These are phyloP conservation scores for Setipinna tenuifilis DNA, from an alignment of 2,797 vertebrate species.

Conservation along the genomic window DNA sequence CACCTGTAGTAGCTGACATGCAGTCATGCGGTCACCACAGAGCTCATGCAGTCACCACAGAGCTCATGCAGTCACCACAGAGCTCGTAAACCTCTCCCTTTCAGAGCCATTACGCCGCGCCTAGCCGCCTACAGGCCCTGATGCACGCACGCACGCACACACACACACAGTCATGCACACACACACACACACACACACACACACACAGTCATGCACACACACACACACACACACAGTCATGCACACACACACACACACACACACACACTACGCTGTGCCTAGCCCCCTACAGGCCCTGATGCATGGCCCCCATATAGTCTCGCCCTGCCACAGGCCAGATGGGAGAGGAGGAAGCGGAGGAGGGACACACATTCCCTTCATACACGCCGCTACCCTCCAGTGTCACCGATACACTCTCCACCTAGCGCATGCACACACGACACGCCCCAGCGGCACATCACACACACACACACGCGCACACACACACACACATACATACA, in stretches of 20 bases:
- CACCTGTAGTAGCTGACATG: background rate
- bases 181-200: too few relatives aligned
- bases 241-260: too few relatives aligned
- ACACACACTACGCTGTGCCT: background rate
- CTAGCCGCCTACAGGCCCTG: background rate
- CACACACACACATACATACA: too few relatives aligned
- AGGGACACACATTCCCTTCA: background rate
- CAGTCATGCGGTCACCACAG: background rate
- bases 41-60: too few relatives aligned
- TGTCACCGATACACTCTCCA: background rate
- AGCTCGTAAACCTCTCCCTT: background rate
- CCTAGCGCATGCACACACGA: background rate
- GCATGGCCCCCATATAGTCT: background rate
- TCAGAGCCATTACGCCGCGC: background rate
- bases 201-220: too few relatives aligned
- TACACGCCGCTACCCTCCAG: background rate
- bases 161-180: too few relatives aligned
- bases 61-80: too few relatives aligned
- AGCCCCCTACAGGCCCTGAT: background rate
- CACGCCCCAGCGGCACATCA: background rate
- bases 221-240: too few relatives aligned
- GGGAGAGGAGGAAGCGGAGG: background rate
- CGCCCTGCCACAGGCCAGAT: background rate
- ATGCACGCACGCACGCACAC: background rate
- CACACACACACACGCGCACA: background rate